These are phyloP conservation scores for Catamblyrhynchus diadema DNA, from an alignment of 2,797 vertebrate species.

Conservation along the genomic window DNA sequence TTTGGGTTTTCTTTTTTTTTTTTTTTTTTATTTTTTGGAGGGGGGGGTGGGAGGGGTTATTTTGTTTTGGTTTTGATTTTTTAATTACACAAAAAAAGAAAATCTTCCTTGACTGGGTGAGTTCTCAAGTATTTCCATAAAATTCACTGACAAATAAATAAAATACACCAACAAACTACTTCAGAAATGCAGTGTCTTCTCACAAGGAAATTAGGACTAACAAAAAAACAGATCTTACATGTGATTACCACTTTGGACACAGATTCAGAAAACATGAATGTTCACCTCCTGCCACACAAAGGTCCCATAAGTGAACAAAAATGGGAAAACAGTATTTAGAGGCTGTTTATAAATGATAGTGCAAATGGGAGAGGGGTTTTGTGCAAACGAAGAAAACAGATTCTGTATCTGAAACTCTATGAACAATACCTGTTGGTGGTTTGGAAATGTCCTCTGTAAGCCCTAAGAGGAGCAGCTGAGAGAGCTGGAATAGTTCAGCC, in stretches of 20 bases:
- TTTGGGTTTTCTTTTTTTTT: background rate
- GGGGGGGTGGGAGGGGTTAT: background rate
- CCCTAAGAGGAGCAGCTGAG: background rate
- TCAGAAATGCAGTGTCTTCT: background rate
- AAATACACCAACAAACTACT: background rate
- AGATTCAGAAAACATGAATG: background rate
- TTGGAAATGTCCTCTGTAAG: background rate
- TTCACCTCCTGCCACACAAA: background rate
- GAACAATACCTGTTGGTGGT: background rate
- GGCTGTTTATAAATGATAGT: background rate
- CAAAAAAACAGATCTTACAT: background rate
- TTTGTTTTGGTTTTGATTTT: background rate
- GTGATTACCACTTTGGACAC: background rate
- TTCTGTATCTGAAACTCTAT: background rate
- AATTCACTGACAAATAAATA: background rate
- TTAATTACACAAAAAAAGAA: background rate
- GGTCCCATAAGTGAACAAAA: background rate
- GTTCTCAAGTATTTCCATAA: background rate
- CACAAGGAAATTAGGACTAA: background rate
- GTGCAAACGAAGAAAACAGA: background rate
- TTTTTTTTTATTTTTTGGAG: no score
- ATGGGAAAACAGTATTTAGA: background rate
- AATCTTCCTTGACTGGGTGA: background rate
- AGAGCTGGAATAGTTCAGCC: accelerated
- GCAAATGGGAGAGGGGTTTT: background rate